Conservation (phyloP, 2,797 vertebrate species). For the Fistularia commersonii region DNA sequence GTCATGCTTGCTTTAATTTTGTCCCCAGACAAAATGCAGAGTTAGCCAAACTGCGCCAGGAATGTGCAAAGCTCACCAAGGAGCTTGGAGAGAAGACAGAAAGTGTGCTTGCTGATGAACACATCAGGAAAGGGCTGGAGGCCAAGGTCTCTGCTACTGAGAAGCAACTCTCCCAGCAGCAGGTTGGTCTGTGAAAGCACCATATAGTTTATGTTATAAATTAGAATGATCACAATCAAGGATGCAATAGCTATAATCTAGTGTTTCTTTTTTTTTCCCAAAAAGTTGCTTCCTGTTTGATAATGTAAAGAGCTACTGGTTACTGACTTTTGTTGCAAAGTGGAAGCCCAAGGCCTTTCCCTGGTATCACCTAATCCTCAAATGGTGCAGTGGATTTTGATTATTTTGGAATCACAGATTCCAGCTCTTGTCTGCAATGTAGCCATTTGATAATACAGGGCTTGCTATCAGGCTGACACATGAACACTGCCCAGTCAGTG, state of each 20-base stretch:
- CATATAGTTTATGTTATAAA: too few species aligned
- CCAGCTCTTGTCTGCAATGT: conserved; percentile 38
- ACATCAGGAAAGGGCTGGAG: conserved; percentile 83
- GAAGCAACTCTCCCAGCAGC: conserved; percentile 82
- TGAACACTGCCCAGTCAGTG: too few species aligned
- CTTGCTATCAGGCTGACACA: conserved; percentile 6
- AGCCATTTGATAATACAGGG: conserved; percentile 31
- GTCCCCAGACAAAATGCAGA: conserved; percentile 88
- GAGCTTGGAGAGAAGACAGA: conserved; percentile 86
- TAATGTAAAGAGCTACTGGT: conserved; percentile 1
- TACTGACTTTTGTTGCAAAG: conserved; percentile 10
- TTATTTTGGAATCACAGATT: conserved; percentile 54
- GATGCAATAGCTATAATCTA: too few species aligned
- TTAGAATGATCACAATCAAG: too few species aligned
- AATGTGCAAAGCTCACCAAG: conserved; percentile 86
- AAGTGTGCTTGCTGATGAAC: conserved; percentile 81
- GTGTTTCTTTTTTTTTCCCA: too few species aligned
- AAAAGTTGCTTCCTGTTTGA: not conserved
- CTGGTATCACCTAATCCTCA: conserved; percentile 23
- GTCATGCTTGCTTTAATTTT: not conserved
- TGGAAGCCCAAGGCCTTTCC: conserved; percentile 14
- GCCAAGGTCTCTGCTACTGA: conserved; percentile 75
- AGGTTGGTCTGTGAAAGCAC: conserved; percentile 72
- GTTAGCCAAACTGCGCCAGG: conserved; percentile 90
- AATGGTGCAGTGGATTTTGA: conserved; percentile 48